These are phyloP conservation scores for Agelastica alni DNA, from an alignment of 2,888 invertebrate genomes.

Conservation along the genomic window DNA sequence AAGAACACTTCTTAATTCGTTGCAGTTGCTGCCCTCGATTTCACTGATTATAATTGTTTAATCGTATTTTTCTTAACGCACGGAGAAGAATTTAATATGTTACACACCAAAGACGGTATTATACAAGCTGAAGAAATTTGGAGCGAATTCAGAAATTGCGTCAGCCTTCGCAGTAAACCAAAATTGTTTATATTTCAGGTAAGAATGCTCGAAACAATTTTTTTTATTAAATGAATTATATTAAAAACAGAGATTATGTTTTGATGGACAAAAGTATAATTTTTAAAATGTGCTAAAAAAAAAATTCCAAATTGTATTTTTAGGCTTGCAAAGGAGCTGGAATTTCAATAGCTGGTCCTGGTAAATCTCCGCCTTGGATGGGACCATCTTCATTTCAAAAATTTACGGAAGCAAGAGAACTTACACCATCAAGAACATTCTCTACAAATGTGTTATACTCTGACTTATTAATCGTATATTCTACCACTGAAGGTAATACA, in stretches of 20 bases:
- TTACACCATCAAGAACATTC: constrained; percentile 18
- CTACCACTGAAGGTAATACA: constrained; percentile 46
- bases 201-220: too few relatives aligned
- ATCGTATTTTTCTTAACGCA: constrained; percentile 50
- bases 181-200: constrained; percentile 53
- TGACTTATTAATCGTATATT: constrained; percentile 43
- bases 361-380: too few relatives aligned
- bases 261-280: too few relatives aligned
- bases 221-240: too few relatives aligned
- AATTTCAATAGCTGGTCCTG: constrained; percentile 25
- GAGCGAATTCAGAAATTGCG: constrained; percentile 39
- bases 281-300: too few relatives aligned
- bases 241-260: too few relatives aligned
- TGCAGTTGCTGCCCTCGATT: constrained; percentile 38
- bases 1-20: too few relatives aligned
- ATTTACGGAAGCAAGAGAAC: neutral
- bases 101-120: constrained; percentile 40
- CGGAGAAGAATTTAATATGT: constrained; percentile 41
- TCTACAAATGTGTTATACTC: constrained; percentile 27
- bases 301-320: too few relatives aligned
- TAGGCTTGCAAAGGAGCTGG: constrained; percentile 50
- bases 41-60: constrained; percentile 43
- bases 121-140: constrained; percentile 42
- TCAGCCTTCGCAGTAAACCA: constrained; percentile 44
- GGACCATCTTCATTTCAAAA: too few relatives aligned